phyloP scores from a whole-genome alignment of 1,140 invertebrate genomes.

The Rhopalosiphum padi region DNA sequence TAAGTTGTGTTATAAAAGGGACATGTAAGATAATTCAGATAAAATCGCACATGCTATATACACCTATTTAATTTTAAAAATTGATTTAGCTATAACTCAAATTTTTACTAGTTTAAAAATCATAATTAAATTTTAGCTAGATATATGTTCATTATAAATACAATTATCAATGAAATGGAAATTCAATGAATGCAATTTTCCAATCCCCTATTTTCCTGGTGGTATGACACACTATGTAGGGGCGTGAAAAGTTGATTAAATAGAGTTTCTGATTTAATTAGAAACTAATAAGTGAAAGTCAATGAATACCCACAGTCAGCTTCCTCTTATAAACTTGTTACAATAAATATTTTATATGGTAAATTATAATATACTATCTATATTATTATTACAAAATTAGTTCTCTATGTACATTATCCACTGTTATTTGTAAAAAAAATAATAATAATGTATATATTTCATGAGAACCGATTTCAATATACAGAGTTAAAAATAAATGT shows the following conservation, averaged over 20 bases:
- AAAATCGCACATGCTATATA: neutral
- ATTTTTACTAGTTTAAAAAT: neutral
- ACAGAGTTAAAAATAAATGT: neutral
- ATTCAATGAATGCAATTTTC: constrained; percentile 2
- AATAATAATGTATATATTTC: neutral
- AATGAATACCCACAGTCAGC: neutral
- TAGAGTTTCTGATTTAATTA: constrained; percentile 17
- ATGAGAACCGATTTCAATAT: too few species aligned
- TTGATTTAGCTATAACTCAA: neutral
- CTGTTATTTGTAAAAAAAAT: neutral
- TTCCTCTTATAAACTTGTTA: neutral
- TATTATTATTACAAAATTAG: neutral
- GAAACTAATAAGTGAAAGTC: constrained; percentile 28
- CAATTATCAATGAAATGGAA: constrained; percentile 17
- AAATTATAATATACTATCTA: neutral
- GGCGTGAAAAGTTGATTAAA: neutral
- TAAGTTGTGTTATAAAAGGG: neutral
- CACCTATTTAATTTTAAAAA: neutral
- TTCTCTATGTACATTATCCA: neutral
- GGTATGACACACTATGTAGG: neutral
- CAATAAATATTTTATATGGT: neutral
- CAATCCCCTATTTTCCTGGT: neutral
- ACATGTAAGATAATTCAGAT: neutral
- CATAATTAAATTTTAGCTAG: neutral
- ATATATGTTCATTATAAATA: neutral